Evolutionary conservation across 2,888 invertebrate species (phyloP), one percentile per base, ranked within the genome.

Genomic region (Unio pictorum): DNA sequence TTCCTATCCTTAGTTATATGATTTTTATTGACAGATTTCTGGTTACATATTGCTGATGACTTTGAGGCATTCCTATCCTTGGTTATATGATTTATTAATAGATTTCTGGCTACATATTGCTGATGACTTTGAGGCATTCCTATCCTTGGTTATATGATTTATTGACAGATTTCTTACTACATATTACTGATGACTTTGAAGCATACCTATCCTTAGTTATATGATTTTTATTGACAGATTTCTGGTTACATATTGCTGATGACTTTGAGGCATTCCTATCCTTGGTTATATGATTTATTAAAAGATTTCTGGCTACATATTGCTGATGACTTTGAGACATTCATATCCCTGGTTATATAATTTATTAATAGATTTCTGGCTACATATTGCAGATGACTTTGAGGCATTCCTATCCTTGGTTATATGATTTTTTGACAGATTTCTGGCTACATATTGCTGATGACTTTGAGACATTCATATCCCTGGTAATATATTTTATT

Each of bases 261-360:
- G 23, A 23, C 23, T 23, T 23, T 23, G 23, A 23, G 23, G 23
- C 23, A 23, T 23, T 23, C 23, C 23, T 23, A 23, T 23, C 23
- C 23, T 23, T 23, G 23, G 23, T 23, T 23, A 23, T 23, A 23
- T 23, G 23, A 23, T 23, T 23, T 23, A 23, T 23, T 28, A 69
- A 4, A 71, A 88, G 89, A 86, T 60, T 90, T 90, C 72, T 89
- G 98, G 88, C 92, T 99, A 23, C 23, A 81, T 93, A 99, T 99
- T 91, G 96, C 98, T 0, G 97, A 98, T 85, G 98, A 99, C 90
- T 98, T 98, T 91, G 97, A 98, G 91, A 95, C 96, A 0, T 96
- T 96, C 55, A 92, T 97, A 45, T 45, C 45, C 45, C 45, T 45
- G 45, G 45, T 45, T 45, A 1, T 11, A 45, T 45, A 11, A 45